Evolutionary conservation across 2,113 vertebrate genomes (phyloP).

Genomic region (Cariama cristata): DNA sequence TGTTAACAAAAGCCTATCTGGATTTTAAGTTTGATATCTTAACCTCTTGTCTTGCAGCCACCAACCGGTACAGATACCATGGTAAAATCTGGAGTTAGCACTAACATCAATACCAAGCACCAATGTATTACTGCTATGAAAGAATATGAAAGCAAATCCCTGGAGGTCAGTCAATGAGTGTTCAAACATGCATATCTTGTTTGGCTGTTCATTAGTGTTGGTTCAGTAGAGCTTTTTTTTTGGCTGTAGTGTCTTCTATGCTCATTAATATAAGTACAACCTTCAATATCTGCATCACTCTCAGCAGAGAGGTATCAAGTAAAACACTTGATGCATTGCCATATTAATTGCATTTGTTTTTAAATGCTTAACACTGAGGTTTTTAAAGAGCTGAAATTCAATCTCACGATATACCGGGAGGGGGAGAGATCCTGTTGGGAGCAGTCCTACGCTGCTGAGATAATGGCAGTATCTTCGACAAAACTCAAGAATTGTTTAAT

Average conservation of each 20-base stretch:
- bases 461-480: background rate
- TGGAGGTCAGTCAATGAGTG: conserved; percentile 78
- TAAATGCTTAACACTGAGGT: background rate
- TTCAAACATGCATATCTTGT: fast-evolving
- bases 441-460: background rate
- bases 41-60: conserved; percentile 75
- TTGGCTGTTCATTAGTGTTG: fast-evolving
- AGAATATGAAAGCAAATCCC: conserved; percentile 94
- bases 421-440: background rate
- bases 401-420: fast-evolving
- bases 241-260: too few relatives aligned
- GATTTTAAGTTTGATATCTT: background rate
- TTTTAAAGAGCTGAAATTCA: background rate
- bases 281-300: fast-evolving
- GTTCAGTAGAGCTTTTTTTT: too few relatives aligned
- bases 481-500: background rate
- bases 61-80: conserved; percentile 93
- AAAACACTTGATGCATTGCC: fast-evolving
- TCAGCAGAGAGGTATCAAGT: fast-evolving
- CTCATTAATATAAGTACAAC: fast-evolving
- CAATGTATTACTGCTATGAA: conserved; percentile 99
- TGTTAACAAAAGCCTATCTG: background rate
- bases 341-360: fast-evolving
- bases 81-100: conserved; percentile 95
- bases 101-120: conserved; percentile 97